Percentiles rank a stretch among this genome's conserved stretches.
These are phyloP conservation scores for Bruchidius siliquastri DNA, from an alignment of 2,888 invertebrate genomes.

Conservation along the genomic window DNA sequence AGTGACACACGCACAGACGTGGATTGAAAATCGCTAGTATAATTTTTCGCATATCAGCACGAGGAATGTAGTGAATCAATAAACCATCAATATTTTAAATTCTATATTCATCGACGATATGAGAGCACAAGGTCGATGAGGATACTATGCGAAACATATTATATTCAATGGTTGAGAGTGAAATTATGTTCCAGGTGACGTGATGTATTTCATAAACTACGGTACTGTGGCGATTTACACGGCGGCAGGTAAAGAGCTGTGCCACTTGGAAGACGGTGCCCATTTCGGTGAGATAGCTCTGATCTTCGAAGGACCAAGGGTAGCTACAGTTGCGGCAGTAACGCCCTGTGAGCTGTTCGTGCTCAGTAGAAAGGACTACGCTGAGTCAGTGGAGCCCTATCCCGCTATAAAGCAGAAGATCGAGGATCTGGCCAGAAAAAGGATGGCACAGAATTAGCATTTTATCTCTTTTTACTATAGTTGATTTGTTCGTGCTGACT, in stretches of 20 bases:
- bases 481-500: neutral
- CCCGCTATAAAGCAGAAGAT: conserved; percentile 34
- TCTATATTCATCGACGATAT: too few species aligned
- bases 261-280: conserved; percentile 48
- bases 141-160: too few species aligned
- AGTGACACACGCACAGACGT: too few species aligned
- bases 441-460: neutral
- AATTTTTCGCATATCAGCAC: too few species aligned
- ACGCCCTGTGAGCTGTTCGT: conserved; percentile 47
- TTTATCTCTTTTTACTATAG: neutral
- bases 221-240: conserved; percentile 37
- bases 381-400: conserved; percentile 38
- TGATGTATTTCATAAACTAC: conserved; percentile 16
- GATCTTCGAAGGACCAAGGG: conserved; percentile 43
- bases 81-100: too few species aligned
- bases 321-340: conserved; percentile 45
- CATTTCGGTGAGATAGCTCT: conserved; percentile 50
- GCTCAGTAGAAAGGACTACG: conserved; percentile 42
- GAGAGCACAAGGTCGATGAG: too few species aligned
- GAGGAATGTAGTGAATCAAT: too few species aligned
- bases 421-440: neutral
- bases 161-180: neutral
- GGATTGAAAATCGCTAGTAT: too few species aligned
- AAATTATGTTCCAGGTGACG: neutral
- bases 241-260: conserved; percentile 18